Evolutionary conservation across 2,113 vertebrate species (phyloP).

Genomic region (Phyllostomus hastatus): DNA sequence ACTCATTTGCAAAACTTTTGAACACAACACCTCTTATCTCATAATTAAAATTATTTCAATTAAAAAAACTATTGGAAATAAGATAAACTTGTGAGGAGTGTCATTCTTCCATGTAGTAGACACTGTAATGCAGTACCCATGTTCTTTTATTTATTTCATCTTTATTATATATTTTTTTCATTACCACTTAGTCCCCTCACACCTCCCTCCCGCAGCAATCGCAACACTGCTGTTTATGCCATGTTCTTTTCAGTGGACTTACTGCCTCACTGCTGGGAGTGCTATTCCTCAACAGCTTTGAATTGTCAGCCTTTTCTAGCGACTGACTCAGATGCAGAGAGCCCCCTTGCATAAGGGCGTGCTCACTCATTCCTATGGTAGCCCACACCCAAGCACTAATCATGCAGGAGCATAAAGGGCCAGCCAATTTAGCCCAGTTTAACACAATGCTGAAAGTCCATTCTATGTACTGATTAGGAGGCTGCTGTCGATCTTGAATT

Average conservation of each 20-base stretch:
- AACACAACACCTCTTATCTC: not conserved
- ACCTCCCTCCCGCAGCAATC: too few relatives aligned
- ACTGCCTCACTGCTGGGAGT: not conserved
- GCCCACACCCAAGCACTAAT: not conserved
- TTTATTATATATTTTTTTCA: too few relatives aligned
- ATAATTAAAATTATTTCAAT: not conserved
- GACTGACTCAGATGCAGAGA: not conserved
- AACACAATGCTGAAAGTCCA: not conserved
- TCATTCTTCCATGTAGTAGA: not conserved
- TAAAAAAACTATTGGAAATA: not conserved
- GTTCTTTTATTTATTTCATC: not conserved
- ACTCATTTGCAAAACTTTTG: not conserved
- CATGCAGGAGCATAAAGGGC: not conserved
- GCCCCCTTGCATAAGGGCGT: not conserved
- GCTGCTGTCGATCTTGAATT: not conserved
- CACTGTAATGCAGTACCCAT: rapidly evolving
- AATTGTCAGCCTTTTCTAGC: not conserved
- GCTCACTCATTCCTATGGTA: not conserved
- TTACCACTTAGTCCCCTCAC: too few relatives aligned
- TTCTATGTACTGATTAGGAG: not conserved
- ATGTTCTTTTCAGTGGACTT: not conserved
- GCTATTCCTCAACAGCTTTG: not conserved
- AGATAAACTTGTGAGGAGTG: not conserved
- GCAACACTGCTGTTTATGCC: too few relatives aligned
- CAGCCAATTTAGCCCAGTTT: not conserved